Evolutionary conservation across 2,888 invertebrate genomes (phyloP), one percentile per base, ranked within the genome.

Genomic region (Drosophila helvetica): DNA sequence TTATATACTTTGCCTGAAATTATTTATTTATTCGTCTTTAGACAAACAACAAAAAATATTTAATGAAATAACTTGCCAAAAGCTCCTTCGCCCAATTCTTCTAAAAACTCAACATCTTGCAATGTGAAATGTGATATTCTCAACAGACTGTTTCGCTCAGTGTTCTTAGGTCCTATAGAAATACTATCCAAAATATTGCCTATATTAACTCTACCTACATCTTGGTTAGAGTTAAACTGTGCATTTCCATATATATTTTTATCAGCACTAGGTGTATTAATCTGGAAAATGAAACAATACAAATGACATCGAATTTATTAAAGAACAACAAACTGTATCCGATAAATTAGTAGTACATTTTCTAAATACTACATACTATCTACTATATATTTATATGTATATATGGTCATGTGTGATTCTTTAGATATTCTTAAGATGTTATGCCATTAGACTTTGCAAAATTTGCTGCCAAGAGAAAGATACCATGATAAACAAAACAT

Each of bases 21-120:
- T 38, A 19, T 9, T 12, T 33, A 19, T 5, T 19, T 1, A 18
- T 30, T 33, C 7, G 25, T 1, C n/a, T n/a, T n/a, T 45, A 4
- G 33, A n/a, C 3, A 7, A 38, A 19, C 3, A 19, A 6, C n/a
- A 43, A 8, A 12, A 43, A n/a, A 17, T 56, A 15, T 38, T 38
- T 38, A 18, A 12, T 42, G 12, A 6, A 38, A 57, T 0, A n/a
- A 46, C 56, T 75, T 88, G 92, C 99, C 99, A 92, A 98, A 99
- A 33, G 98, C 98, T 12, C 99, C 98, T 93, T 98, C 98, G 22
- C 98, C 98, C 33, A 99, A 93, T 91, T 98, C 97, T 90, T 98
- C 97, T 52, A 97, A 93, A 90, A 98, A 97, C 76, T 95, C 94
- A 0, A 98, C 96, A 91, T 97, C 96, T 67, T 96, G 95, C 68